These are phyloP conservation scores for Arenicola marina DNA, from an alignment of 2,888 invertebrate species.

Conservation along the genomic window DNA sequence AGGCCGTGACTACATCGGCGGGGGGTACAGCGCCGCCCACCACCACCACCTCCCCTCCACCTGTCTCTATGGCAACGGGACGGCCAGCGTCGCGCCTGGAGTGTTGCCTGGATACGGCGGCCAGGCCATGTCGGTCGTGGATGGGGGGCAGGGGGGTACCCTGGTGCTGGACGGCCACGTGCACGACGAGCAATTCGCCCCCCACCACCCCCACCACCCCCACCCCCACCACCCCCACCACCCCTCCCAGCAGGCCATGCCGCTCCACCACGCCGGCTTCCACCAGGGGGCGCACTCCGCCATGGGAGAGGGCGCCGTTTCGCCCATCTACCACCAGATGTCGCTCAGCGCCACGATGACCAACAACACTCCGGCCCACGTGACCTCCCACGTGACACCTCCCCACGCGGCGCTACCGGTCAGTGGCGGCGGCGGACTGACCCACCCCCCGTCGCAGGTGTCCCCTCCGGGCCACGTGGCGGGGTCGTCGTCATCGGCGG, in stretches of 20 bases:
- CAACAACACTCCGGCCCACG: no score
- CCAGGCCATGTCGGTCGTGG: conserved; percentile 1
- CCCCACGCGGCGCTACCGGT: no score
- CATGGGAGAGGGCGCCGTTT: no score
- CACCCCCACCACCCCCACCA: background rate
- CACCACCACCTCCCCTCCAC: background rate
- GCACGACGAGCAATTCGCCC: background rate
- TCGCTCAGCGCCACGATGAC: no score
- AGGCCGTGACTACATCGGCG: no score
- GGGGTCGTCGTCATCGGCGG: no score
- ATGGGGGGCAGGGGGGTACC: background rate
- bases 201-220: background rate
- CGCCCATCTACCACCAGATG: no score
- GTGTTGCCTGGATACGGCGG: background rate
- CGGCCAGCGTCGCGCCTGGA: background rate
- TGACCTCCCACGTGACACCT: no score
- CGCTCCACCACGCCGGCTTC: background rate
- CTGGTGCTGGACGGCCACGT: background rate
- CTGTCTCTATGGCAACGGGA: background rate
- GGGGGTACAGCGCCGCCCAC: no score
- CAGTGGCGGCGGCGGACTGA: no score
- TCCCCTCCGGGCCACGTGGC: no score
- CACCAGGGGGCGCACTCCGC: background rate
- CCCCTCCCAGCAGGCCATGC: background rate
- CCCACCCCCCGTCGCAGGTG: no score